Evolutionary conservation across 2,888 invertebrate species (phyloP).

Genomic region (Micoletzkya japonica): DNA sequence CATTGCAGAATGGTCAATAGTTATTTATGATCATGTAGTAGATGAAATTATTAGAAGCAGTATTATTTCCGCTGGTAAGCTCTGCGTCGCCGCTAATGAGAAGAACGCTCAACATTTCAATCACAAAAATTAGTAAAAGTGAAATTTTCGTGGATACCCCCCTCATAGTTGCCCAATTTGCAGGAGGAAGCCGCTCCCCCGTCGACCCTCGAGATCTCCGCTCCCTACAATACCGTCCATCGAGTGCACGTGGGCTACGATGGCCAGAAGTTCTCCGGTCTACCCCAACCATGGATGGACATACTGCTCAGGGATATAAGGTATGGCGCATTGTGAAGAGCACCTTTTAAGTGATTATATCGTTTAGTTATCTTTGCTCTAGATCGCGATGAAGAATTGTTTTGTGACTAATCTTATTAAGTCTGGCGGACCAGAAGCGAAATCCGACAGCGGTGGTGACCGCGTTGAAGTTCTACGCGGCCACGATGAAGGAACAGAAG

Average conservation of each 20-base stretch:
- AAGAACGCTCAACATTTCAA: no score
- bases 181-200: constrained; percentile 26
- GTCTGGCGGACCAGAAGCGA: constrained; percentile 73
- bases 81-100: no score
- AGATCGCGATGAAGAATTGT: neutral
- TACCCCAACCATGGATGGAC: constrained; percentile 62
- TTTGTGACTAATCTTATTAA: constrained; percentile 27
- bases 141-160: no score
- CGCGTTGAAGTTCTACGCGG: constrained; percentile 84
- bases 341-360: neutral
- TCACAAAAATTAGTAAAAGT: no score
- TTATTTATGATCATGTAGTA: no score
- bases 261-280: constrained; percentile 61
- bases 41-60: no score
- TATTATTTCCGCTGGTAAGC: no score
- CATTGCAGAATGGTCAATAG: no score
- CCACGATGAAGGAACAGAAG: constrained; percentile 54
- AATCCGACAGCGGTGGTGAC: constrained; percentile 79
- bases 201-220: constrained; percentile 53
- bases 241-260: constrained; percentile 48
- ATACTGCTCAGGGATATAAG: constrained; percentile 57
- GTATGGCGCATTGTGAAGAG: constrained; percentile 35
- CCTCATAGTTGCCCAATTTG: no score
- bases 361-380: no score
- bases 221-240: constrained; percentile 60